These are phyloP conservation scores for Psephotus haematonotus DNA, from an alignment of 2,113 vertebrate genomes.

Conservation along the genomic window DNA sequence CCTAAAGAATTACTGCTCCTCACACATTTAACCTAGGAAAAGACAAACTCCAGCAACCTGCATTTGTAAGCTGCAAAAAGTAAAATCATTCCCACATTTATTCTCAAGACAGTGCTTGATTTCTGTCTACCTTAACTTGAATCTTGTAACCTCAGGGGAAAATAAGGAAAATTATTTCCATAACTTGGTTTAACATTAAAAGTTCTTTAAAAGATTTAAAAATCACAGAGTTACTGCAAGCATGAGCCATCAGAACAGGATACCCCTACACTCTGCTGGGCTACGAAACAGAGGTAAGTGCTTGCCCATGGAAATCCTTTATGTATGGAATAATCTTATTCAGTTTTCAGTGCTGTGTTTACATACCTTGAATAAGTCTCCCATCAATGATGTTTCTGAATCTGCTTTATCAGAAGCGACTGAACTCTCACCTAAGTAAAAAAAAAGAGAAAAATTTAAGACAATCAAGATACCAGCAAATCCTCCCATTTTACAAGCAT, in stretches of 20 bases:
- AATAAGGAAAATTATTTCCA: background rate
- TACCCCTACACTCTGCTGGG: background rate
- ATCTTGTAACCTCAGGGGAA: background rate
- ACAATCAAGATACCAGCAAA: background rate
- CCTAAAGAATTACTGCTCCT: background rate
- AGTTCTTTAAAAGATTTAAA: background rate
- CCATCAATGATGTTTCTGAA: constrained; percentile 29
- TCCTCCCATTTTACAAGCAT: background rate
- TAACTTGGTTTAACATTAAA: background rate
- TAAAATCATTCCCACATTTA: background rate
- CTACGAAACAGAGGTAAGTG: background rate
- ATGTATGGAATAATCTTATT: background rate
- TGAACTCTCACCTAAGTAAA: background rate
- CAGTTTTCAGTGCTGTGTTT: background rate
- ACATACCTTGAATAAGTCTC: constrained; percentile 31
- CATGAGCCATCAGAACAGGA: background rate
- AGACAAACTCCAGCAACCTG: background rate
- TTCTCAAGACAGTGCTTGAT: background rate
- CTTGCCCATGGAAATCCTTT: background rate
- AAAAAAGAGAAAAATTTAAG: background rate
- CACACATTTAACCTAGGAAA: background rate
- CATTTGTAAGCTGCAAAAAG: background rate
- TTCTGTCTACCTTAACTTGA: background rate
- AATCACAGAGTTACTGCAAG: background rate
- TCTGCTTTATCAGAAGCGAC: background rate